These are phyloP conservation scores for Ephialtes manifestator DNA, from an alignment of 2,888 invertebrate species.

Conservation along the genomic window DNA sequence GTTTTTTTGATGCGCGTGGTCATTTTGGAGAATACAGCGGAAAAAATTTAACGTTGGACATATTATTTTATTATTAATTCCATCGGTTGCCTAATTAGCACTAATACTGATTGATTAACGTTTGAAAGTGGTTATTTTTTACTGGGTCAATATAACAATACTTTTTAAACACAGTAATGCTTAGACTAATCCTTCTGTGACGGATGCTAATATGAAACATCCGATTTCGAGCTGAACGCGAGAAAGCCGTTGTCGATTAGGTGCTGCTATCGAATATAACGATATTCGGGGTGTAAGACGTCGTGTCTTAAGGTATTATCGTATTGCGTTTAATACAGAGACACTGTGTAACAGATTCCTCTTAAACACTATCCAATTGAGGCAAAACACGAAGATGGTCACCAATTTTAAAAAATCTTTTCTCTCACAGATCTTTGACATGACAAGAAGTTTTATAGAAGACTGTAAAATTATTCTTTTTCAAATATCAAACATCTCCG, in stretches of 20 bases:
- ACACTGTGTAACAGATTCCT: neutral
- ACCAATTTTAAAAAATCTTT: neutral
- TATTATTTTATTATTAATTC: constrained; percentile 59
- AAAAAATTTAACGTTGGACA: constrained; percentile 16
- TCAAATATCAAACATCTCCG: neutral
- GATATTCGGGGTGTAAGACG: constrained; percentile 23
- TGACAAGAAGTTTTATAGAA: neutral
- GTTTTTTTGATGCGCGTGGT: neutral
- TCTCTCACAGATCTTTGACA: neutral
- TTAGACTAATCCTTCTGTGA: constrained; percentile 24
- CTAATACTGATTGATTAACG: constrained; percentile 48
- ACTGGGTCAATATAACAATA: constrained; percentile 55
- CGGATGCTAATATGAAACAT: neutral
- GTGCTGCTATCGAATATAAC: constrained; percentile 37
- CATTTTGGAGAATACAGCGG: constrained; percentile 2
- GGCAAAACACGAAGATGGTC: neutral
- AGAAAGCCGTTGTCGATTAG: constrained; percentile 16
- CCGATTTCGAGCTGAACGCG: constrained; percentile 13
- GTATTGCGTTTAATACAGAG: constrained; percentile 1
- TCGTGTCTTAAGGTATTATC: neutral
- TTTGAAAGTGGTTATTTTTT: constrained; percentile 58
- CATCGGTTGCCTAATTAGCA: constrained; percentile 67
- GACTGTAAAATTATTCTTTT: neutral
- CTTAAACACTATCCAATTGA: neutral
- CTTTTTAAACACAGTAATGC: constrained; percentile 43